These are phyloP conservation scores for Alethe castanea DNA, from an alignment of 2,113 vertebrate species.

Conservation along the genomic window DNA sequence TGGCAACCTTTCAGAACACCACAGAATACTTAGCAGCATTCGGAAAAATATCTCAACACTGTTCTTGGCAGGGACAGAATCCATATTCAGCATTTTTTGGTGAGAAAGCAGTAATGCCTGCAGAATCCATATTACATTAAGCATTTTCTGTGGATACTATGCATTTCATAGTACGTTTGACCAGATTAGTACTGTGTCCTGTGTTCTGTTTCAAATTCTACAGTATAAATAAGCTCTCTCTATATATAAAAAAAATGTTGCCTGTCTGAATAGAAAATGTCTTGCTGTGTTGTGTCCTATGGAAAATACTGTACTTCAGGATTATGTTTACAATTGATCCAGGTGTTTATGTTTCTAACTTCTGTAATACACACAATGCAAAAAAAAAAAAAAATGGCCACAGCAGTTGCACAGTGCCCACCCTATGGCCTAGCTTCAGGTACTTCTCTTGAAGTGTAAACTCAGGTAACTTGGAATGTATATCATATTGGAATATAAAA, in stretches of 20 bases:
- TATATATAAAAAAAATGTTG: slow-evolving; percentile 76
- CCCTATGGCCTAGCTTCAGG: slow-evolving; percentile 87
- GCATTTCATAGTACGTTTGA: slow-evolving; percentile 87
- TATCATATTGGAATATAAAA: slow-evolving; percentile 78
- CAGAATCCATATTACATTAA: slow-evolving; percentile 66
- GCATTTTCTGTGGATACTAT: slow-evolving; percentile 82
- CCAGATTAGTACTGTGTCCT: slow-evolving; percentile 85
- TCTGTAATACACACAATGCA: slow-evolving; percentile 80
- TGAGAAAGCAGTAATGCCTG: slow-evolving; percentile 76
- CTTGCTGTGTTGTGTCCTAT: slow-evolving; percentile 86
- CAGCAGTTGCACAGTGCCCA: slow-evolving; percentile 83
- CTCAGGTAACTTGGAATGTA: slow-evolving; percentile 98
- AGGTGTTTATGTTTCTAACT: slow-evolving; percentile 84
- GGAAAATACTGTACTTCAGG: slow-evolving; percentile 83
- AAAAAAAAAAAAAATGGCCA: slow-evolving; percentile 76
- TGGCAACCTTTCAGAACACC: slow-evolving; percentile 77
- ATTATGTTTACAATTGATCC: slow-evolving; percentile 89
- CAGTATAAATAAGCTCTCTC: slow-evolving; percentile 95
- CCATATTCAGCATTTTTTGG: slow-evolving; percentile 68
- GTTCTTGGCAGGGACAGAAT: slow-evolving; percentile 79
- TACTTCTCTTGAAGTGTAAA: slow-evolving; percentile 90
- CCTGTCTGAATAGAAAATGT: slow-evolving; percentile 85
- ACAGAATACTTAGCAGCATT: slow-evolving; percentile 63
- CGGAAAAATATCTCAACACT: slow-evolving; percentile 70
- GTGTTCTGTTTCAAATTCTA: slow-evolving; percentile 86